Percentiles rank a stretch among this genome's conserved stretches.
These are phyloP conservation scores for Brevimyrus niger DNA, from an alignment of 2,113 vertebrate genomes.

Conservation along the genomic window DNA sequence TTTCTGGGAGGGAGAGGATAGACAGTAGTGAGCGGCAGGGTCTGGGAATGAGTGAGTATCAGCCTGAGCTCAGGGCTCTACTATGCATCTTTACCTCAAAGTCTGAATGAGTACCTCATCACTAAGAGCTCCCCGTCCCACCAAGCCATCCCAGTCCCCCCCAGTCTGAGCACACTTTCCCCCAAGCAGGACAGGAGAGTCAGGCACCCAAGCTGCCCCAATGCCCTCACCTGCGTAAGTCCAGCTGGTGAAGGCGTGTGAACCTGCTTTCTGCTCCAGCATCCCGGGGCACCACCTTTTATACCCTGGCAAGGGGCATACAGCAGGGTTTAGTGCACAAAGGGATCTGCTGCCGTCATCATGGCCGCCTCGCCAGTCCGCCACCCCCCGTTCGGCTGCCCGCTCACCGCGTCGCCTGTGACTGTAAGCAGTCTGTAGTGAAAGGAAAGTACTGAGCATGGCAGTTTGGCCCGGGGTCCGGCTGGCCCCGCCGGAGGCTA, in stretches of 20 bases:
- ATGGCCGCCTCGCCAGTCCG: conserved; percentile 58
- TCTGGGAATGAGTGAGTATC: background rate
- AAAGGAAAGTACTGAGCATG: conserved; percentile 68
- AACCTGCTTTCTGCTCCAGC: conserved; percentile 57
- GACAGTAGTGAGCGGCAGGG: background rate
- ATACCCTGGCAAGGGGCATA: conserved; percentile 79
- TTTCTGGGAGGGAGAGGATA: conserved; percentile 26
- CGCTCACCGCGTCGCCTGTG: conserved; percentile 52
- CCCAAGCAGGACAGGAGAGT: background rate
- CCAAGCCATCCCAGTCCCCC: background rate
- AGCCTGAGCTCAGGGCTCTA: background rate
- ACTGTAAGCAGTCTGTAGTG: conserved; percentile 69
- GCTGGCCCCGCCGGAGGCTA: conserved; percentile 26
- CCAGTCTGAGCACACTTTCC: background rate
- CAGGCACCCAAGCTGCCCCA: background rate
- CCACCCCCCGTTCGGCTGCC: conserved; percentile 61
- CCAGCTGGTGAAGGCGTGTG: conserved; percentile 43
- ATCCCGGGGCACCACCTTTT: conserved; percentile 57
- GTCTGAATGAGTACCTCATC: background rate
- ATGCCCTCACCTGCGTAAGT: conserved; percentile 68
- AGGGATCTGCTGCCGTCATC: conserved; percentile 74
- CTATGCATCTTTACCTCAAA: background rate
- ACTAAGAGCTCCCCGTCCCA: background rate
- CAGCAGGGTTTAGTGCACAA: conserved; percentile 59
- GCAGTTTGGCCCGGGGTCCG: conserved; percentile 38